These are phyloP conservation scores for Drosophila kanapiae DNA, from an alignment of 1,140 invertebrate species.

Conservation along the genomic window DNA sequence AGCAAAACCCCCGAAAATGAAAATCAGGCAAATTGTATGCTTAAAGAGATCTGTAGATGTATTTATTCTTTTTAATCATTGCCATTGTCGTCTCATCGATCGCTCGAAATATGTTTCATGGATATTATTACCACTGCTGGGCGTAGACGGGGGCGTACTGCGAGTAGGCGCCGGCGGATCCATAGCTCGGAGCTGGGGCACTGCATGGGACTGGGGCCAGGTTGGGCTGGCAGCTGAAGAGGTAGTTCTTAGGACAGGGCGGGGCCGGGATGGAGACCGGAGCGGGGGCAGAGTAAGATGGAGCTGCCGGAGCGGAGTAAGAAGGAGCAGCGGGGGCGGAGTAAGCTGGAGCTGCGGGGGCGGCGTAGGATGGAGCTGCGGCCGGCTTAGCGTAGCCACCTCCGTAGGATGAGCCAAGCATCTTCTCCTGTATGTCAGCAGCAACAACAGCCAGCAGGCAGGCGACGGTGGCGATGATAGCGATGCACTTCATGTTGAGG, in stretches of 20 bases:
- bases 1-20: neutral
- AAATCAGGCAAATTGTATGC: constrained; percentile 7
- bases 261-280: too few species aligned
- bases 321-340: constrained; percentile 31
- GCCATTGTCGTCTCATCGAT: neutral
- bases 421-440: constrained; percentile 59
- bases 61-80: constrained; percentile 28
- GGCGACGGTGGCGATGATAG: constrained; percentile 53
- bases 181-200: constrained; percentile 68
- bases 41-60: constrained; percentile 12
- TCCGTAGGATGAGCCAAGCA: constrained; percentile 68
- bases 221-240: too few species aligned
- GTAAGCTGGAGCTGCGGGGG: constrained; percentile 24
- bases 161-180: constrained; percentile 71
- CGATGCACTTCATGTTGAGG: too few species aligned
- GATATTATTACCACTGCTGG: constrained; percentile 45
- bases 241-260: too few species aligned
- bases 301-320: constrained; percentile 41
- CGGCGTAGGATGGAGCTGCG: constrained; percentile 40
- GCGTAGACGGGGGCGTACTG: constrained; percentile 74
- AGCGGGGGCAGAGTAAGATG: constrained; percentile 42
- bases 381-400: constrained; percentile 57
- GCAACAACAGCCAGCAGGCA: constrained; percentile 60
- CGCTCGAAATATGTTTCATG: neutral
- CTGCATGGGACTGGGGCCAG: constrained; percentile 76